Base-by-base conservation (phyloP, 2,797 vertebrate species). In the Trematomus bernacchii region DNA sequence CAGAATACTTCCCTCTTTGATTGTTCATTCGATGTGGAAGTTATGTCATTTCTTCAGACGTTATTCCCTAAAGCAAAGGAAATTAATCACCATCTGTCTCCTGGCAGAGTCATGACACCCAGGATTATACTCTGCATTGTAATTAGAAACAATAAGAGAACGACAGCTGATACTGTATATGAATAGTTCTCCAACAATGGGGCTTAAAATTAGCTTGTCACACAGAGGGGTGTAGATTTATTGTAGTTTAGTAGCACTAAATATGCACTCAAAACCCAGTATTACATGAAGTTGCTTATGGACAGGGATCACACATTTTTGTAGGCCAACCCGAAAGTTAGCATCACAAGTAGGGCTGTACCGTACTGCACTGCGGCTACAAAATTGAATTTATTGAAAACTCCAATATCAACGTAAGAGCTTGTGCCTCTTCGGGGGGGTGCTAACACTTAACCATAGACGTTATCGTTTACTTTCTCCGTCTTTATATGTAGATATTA, bases 31-130 rank as follows among this genome's bases (percentile, higher is more conserved):
- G 23, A 70, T 70, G 52, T 62, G 19, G 79, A 66, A 85, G 66
- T n/a, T 10, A 16, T 12, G 60, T 46, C 12, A 67, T 67, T 76
- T 66, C 40, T 14, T 19, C 50, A 58, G 43, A 67, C 37, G 71
- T 72, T 48, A 23, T 66, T 62, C 61, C 8, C 48, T 27, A 33
- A 11, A 54, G 61, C 44, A 12, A 46, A 76, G 52, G 23, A 58
- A 80, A 80, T 85, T 81, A 82, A 91, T 90, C 85, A 88, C 70
- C 62, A 27, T 81, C 77, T 88, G 82, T 89, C 77, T 87, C 50
- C 53, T 12, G 51, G 63, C 83, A 74, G 87, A 87, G 79, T 76
- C 87, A 79, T 83, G 85, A 88, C 74, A 88, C 79, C 76, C 80
- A 66, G 77, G 81, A 88, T 90, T 86, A 89, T 77, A 76, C 68